Conservation (phyloP, 2,888 invertebrate species). For the Agriotes lineatus region DNA sequence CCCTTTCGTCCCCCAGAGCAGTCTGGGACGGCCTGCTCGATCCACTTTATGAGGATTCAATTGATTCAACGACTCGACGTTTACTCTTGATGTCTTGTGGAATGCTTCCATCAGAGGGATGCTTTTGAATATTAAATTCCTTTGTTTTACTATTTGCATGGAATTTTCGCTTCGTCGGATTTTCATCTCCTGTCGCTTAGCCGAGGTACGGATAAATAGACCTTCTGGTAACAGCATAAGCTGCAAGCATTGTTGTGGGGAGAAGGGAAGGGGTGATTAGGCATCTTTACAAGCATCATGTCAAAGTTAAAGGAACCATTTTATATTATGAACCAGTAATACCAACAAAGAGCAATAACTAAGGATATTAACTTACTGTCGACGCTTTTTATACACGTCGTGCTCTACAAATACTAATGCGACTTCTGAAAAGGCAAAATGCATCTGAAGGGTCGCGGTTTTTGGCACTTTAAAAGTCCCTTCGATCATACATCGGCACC, state of each 20-base stretch:
- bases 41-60: conserved; percentile 50
- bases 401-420: no score
- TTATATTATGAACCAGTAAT: no score
- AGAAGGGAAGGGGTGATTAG: no score
- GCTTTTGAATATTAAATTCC: conserved; percentile 33
- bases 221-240: no score
- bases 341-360: no score
- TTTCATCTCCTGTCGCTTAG: neutral
- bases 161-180: conserved; percentile 3
- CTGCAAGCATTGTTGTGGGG: no score
- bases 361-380: no score
- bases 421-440: neutral
- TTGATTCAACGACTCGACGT: conserved; percentile 50
- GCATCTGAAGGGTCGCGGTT: conserved; percentile 13
- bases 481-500: conserved; percentile 16
- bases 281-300: no score
- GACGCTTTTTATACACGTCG: no score
- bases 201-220: neutral
- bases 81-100: conserved; percentile 43
- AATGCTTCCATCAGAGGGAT: conserved; percentile 30
- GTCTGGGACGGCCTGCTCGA: conserved; percentile 42
- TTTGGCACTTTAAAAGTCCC: conserved; percentile 33
- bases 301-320: no score
- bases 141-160: neutral
- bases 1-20: conserved; percentile 36